phyloP scores from a whole-genome alignment of 2,113 vertebrate genomes.

The Upupa epops region DNA sequence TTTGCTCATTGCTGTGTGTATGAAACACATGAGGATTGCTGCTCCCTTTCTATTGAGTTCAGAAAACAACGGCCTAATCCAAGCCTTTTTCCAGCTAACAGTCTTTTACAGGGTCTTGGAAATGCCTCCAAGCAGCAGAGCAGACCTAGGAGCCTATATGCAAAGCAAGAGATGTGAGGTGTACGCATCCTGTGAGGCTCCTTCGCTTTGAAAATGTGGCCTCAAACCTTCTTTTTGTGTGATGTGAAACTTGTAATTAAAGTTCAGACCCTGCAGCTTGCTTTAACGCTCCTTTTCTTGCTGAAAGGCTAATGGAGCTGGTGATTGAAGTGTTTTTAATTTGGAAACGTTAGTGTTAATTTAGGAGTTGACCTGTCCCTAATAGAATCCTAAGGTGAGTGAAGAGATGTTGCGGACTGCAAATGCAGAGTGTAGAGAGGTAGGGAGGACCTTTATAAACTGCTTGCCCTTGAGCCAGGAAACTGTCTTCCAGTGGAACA shows the following conservation, averaged over 20 bases:
- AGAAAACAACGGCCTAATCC: neutral
- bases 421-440: neutral
- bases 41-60: neutral
- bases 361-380: conserved; percentile 5
- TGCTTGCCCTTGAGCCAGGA: conserved; percentile 37
- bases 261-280: conserved; percentile 53
- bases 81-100: neutral
- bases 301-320: conserved; percentile 34
- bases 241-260: conserved; percentile 13
- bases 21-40: neutral
- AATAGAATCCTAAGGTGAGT: neutral
- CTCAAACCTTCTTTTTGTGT: conserved; percentile 51
- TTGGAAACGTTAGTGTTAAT: neutral
- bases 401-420: neutral
- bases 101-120: neutral
- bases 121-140: neutral
- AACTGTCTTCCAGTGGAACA: neutral
- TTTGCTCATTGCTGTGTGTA: neutral
- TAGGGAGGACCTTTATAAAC: neutral
- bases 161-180: neutral
- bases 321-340: conserved; percentile 24
- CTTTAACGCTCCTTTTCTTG: conserved; percentile 36
- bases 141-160: neutral
- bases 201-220: conserved; percentile 49
- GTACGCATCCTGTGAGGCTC: neutral